Evolutionary conservation across 2,888 invertebrate genomes (phyloP).

Genomic region (Tridacna crocea): DNA sequence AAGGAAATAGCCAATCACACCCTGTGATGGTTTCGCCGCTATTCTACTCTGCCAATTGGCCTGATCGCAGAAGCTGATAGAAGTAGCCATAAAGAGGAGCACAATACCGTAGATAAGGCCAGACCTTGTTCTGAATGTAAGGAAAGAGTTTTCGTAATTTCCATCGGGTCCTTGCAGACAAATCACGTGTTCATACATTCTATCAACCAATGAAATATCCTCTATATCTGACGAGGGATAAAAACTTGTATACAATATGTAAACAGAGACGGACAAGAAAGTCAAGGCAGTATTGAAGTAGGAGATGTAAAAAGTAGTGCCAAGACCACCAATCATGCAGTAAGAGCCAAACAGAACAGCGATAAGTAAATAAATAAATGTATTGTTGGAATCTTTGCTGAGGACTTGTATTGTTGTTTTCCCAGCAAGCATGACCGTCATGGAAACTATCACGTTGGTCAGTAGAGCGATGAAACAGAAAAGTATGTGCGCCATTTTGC

Average conservation of each 20-base stretch:
- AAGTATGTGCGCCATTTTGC: conserved; percentile 71
- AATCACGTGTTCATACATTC: conserved; percentile 65
- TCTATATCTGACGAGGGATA: conserved; percentile 45
- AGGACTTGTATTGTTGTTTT: conserved; percentile 69
- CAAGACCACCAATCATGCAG: conserved; percentile 75
- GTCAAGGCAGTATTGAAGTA: conserved; percentile 78
- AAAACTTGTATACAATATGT: conserved; percentile 69
- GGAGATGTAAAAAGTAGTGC: conserved; percentile 81
- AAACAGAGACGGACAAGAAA: conserved; percentile 71
- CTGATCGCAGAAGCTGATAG: conserved; percentile 73
- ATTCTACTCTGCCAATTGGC: conserved; percentile 82
- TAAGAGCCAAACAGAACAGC: conserved; percentile 75
- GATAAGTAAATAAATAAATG: conserved; percentile 67
- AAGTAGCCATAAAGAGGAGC: conserved; percentile 62
- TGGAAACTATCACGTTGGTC: conserved; percentile 73
- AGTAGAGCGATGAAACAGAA: conserved; percentile 76
- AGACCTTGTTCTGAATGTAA: conserved; percentile 73
- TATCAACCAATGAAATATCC: conserved; percentile 53
- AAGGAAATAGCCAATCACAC: conserved; percentile 77
- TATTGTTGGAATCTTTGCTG: conserved; percentile 72
- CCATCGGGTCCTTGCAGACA: conserved; percentile 70
- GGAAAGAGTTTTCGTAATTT: conserved; percentile 69
- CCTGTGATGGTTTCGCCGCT: conserved; percentile 80
- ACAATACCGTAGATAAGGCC: conserved; percentile 71
- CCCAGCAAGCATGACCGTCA: conserved; percentile 72